Base-by-base conservation (phyloP, 1,140 invertebrate genomes). In the Eufriesea mexicana region DNA sequence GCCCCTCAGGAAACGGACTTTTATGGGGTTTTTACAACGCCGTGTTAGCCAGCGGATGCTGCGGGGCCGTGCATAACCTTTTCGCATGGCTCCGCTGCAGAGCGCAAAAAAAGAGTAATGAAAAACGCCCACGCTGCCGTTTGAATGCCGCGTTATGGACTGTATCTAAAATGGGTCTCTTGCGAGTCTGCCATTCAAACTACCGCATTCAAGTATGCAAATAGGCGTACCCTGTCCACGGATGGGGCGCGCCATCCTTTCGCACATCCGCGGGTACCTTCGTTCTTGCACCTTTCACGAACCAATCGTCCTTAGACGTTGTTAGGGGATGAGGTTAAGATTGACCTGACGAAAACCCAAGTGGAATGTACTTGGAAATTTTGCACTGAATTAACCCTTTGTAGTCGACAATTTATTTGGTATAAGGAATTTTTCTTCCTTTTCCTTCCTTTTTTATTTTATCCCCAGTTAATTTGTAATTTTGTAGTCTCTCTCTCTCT, bases 21-120 rank as follows among this genome's bases (percentile, higher is more conserved):
- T 92, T 92, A 92, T 86, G 75, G 86, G 79, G 51, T 91, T 92
- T 92, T 91, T 91, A 91, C 89, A 90, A 88, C 86, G 82, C 61
- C 64, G 25, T 76, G 88, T 89, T 89, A 87, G 79, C 72, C 71
- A 49, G 67, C 64, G 64, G 84, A 83, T 77, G 79, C 49, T 68
- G 84, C 76, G 78, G 84, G 75, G 54, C 72, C 78, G 66, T 81
- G 87, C 76, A 83, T 87, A 86, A 87, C 84, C 81, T 86, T 90
- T 35, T 82, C 67, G 42, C 62, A 42, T 5, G 62, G 57, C 55
- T 49, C 51, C 54, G 49, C 35, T 73, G 47, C 64, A 67, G 68
- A 62, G 81, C 82, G 70, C 72, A 78, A 75, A 78, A 85, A 55
- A 68, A 75, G 54, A 47, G 55, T 80, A 84, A 86, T 83, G 70